Conservation (phyloP, 2,888 invertebrate genomes). For the Lypha dubia region DNA sequence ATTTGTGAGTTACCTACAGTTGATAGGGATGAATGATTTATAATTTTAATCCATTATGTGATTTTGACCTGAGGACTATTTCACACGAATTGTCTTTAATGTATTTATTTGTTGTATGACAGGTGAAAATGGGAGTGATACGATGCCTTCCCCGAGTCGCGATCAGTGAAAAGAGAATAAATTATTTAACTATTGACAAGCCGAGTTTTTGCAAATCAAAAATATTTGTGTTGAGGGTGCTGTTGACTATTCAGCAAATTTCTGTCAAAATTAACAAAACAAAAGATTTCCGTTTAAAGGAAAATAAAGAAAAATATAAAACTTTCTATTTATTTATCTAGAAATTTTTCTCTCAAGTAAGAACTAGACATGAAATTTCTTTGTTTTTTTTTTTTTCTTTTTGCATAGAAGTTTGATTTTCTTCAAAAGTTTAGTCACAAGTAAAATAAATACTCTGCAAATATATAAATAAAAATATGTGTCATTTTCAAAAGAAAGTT, state of each 20-base stretch:
- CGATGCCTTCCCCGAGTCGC: no score
- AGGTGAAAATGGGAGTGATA: no score
- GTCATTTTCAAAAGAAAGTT: neutral
- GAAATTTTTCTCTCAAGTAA: neutral
- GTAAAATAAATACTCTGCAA: neutral
- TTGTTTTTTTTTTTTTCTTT: neutral
- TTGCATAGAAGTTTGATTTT: neutral
- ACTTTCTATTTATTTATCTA: slow-evolving; percentile 9
- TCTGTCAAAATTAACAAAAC: neutral
- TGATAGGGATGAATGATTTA: no score
- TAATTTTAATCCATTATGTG: no score
- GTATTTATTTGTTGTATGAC: no score
- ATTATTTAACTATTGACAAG: no score
- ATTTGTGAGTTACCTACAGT: neutral
- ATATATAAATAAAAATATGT: neutral
- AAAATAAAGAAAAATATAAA: neutral
- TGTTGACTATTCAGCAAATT: no score
- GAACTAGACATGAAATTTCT: slow-evolving; percentile 5
- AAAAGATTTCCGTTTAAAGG: slow-evolving; percentile 1
- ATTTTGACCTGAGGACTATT: no score
- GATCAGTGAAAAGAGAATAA: no score
- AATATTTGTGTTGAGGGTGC: no score
- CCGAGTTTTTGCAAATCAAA: no score
- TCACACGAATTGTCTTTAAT: no score
- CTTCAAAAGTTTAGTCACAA: neutral